Evolutionary conservation across 2,113 vertebrate species (phyloP), one percentile per base, ranked within the genome.

Genomic region (Vimba vimba): DNA sequence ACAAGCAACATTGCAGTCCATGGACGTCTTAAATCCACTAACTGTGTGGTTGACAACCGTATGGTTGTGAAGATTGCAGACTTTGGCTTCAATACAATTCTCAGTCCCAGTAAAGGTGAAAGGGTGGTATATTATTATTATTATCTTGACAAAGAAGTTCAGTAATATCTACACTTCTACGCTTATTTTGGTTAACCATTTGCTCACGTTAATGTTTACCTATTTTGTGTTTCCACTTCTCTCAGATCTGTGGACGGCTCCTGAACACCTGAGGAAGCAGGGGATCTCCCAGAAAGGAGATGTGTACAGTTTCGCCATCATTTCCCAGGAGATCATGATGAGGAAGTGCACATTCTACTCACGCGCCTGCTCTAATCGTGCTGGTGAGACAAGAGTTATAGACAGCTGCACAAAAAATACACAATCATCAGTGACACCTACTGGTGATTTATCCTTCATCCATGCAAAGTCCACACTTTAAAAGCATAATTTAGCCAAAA

Each of bases 51-150:
- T 55, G 97, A 99, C 91, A 98, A 94, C 36, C 96, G 97, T 39
- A 99, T 99, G 98, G 97, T 99, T 85, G 98, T 99, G 86, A 99
- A 99, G 93, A 98, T 99, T 92, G 99, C 98, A 0, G 97, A 98
- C 91, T 99, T 98, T 88, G 97, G 97, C 80, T 97, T 96, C 90
- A 98, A 97, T 91, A 96, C 94, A 82, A 97, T 99, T 87, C 94
- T 98, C 0, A 94, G 92, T 89, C 94, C 95, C 6, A 95, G 86
- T 62, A 96, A 94, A 97, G 97, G 98, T 98, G 79, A 87, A 82
- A 1, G 4, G 13, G 19, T 52, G 27, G 2, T 64, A 21, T 57
- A 55, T 55, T 55, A 17, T 79, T 62, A 45, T 25, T 15, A 60
- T 21, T 25, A 27, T 69, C 4, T n/a, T 60, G 10, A 57, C 11